These are phyloP conservation scores for Oasisia sp. DNA, from an alignment of 2,888 invertebrate genomes.

Conservation along the genomic window DNA sequence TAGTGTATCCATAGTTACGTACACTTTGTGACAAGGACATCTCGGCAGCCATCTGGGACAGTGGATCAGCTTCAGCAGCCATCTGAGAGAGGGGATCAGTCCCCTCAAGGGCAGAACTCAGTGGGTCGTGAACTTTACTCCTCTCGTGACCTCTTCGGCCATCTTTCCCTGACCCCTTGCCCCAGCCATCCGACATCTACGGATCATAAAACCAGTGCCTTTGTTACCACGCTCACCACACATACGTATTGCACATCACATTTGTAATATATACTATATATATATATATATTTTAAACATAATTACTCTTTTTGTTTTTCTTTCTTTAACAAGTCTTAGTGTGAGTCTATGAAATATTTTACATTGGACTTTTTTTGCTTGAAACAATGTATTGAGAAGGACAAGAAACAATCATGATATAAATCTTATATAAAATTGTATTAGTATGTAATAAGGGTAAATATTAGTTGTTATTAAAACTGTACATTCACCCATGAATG, in stretches of 20 bases:
- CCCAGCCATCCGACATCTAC: background rate
- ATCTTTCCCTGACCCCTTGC: background rate
- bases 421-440: background rate
- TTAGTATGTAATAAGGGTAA: background rate
- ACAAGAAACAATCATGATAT: background rate
- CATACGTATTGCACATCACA: background rate
- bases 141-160: background rate
- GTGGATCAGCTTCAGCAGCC: background rate
- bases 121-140: constrained; percentile 44
- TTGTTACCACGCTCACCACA: background rate
- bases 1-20: background rate
- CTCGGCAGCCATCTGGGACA: constrained; percentile 75
- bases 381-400: background rate
- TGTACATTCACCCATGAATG: too few species aligned
- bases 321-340: background rate
- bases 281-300: background rate
- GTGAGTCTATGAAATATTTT: background rate
- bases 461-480: background rate
- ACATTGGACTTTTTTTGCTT: background rate
- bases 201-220: background rate
- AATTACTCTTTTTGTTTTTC: background rate
- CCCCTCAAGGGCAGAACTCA: constrained; percentile 73
- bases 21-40: constrained; percentile 71
- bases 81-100: constrained; percentile 71
- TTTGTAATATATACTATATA: background rate